phyloP scores from a whole-genome alignment of 2,113 vertebrate genomes.

The Oncorhynchus clarkii region DNA sequence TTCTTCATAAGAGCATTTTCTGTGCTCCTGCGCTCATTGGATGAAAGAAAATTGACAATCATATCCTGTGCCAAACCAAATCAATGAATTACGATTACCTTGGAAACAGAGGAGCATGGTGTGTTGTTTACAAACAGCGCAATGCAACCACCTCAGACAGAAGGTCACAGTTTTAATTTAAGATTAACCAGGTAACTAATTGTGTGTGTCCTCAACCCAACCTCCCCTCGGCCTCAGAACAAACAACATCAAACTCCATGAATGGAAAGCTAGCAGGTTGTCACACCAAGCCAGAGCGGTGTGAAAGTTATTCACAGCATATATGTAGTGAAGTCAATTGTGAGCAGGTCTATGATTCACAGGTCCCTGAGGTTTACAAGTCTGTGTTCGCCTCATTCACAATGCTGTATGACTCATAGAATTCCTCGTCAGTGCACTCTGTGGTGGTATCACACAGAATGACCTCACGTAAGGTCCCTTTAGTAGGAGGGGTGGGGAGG shows the following conservation, averaged over 20 bases:
- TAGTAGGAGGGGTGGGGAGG: too few species aligned
- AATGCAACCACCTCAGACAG: conserved; percentile 34
- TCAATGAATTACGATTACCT: conserved; percentile 33
- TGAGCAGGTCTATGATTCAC: conserved; percentile 5
- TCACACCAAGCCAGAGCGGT: conserved; percentile 19
- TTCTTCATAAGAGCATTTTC: background rate
- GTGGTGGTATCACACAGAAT: background rate
- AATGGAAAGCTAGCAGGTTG: conserved; percentile 25
- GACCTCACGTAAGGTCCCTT: background rate
- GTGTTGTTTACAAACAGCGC: conserved; percentile 37
- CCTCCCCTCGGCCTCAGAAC: conserved; percentile 19
- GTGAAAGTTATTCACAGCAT: conserved; percentile 19
- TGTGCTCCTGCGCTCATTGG: background rate
- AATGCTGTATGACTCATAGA: background rate
- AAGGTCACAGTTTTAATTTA: conserved; percentile 29
- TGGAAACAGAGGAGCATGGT: conserved; percentile 24
- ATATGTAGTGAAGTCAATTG: background rate
- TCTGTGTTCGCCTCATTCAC: conserved; percentile 23
- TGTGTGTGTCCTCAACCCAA: conserved; percentile 25
- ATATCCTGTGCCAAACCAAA: too few species aligned
- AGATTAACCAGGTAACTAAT: conserved; percentile 43
- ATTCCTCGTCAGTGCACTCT: background rate
- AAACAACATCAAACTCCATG: background rate
- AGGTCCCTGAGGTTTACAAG: background rate
- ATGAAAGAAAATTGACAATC: background rate